Base-by-base conservation (phyloP, 1,140 invertebrate species). In the Cyphomyrmex costatus region DNA sequence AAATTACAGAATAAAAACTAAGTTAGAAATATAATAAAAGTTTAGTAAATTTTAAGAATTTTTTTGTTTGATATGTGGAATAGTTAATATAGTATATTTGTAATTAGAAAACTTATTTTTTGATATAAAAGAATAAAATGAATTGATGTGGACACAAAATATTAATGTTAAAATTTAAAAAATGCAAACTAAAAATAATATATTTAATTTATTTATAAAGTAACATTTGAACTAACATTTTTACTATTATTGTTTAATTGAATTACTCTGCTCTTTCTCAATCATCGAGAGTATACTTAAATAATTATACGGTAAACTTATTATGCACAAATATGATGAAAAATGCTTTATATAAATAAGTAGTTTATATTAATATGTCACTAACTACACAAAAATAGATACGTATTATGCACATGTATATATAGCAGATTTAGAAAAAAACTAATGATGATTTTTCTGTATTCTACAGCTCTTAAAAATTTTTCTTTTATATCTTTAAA, bases 251-350 rank as follows among this genome's bases (percentile, higher is more conserved):
- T 66, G 10, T 68, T 14, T 10, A 27, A 66, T 12, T 65, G 21
- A 3, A 51, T 66, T 49, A 30, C 16, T 51, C 30, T 4, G 5
- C 30, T 68, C 16, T 33, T 53, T 36, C 24, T 80, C 14, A 70
- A 71, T 56, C 70, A 70, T 70, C 21, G 46, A 80, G 63, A 36
- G 19, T 53, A 12, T 58, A 56, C n/a, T 19, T 71, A 71, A 80
- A 63, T 46, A 49, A 10, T 30, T 79, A 80, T 33, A 58, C 16
- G 42, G 27, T 66, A 80, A 70, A 49, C n/a, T 71, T 79, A 8
- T 66, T 80, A 16, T 33, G 27, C 27, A 66, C 58, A 10, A 66
- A 70, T 70, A 27, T 24, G 5, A 61, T 4, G 42, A n/a, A 14
- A 53, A 42, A 58, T 30, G 51, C 36, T 73, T 30, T 73, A 46